phyloP scores from a whole-genome alignment of 2,113 vertebrate species.

The Elachura formosa region DNA sequence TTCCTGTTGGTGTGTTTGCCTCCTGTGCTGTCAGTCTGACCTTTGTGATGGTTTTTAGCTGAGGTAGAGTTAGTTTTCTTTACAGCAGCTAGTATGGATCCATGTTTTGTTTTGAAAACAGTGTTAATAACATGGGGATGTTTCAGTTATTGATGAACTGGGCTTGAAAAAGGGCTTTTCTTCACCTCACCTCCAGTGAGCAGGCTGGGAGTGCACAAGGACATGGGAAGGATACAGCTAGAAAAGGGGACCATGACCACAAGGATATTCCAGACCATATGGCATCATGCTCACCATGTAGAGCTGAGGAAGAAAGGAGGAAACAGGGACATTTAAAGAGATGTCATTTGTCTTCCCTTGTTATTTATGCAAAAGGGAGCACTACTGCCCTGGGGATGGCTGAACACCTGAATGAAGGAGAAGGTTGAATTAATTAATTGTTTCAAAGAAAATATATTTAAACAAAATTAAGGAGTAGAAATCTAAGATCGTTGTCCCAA shows the following conservation, averaged over 20 bases:
- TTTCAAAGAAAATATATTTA: not conserved
- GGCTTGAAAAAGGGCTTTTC: not conserved
- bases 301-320: not conserved
- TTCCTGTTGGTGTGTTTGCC: not conserved
- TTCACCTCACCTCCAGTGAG: not conserved
- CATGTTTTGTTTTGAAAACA: not conserved
- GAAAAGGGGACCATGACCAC: not conserved
- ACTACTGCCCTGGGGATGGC: not conserved
- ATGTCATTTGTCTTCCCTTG: not conserved
- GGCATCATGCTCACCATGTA: not conserved
- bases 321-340: not conserved
- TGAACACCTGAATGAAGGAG: not conserved
- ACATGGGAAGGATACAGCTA: not conserved
- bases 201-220: not conserved
- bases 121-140: not conserved
- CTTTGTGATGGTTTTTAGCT: not conserved
- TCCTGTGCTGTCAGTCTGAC: not conserved
- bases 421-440: not conserved
- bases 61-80: not conserved
- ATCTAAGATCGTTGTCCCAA: not conserved
- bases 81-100: not conserved
- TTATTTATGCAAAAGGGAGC: not conserved
- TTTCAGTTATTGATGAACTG: not conserved
- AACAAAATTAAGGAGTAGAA: not conserved
- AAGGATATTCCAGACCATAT: not conserved